Evolutionary conservation across 2,888 invertebrate species (phyloP).

Genomic region (Rhorus exstirpatorius): DNA sequence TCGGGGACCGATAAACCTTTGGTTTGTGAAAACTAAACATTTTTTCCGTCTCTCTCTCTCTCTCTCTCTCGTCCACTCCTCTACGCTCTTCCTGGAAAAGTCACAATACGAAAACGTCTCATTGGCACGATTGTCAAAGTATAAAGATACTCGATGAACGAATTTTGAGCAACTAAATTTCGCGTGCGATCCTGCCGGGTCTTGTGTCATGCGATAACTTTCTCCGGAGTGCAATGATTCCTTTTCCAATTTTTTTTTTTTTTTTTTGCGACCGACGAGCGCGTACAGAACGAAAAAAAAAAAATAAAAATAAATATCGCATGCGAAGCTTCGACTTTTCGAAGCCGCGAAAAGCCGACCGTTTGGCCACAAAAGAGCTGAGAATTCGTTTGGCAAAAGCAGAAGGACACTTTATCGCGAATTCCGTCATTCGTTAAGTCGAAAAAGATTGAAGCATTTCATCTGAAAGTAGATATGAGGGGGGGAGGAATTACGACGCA

Average conservation of each 20-base stretch:
- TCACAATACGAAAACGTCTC: not conserved
- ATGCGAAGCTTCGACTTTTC: no score
- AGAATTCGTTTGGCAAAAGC: no score
- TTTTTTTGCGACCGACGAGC: no score
- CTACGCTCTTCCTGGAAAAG: not conserved
- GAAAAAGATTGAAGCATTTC: no score
- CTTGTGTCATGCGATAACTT: conserved; percentile 52
- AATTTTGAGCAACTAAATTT: conserved; percentile 55
- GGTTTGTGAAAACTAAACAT: conserved; percentile 96
- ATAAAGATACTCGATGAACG: conserved; percentile 10
- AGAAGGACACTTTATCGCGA: no score
- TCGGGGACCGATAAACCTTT: conserved; percentile 93
- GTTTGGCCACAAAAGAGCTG: no score
- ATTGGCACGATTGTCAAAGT: conserved; percentile 35
- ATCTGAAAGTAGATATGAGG: no score
- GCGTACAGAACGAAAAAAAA: not conserved
- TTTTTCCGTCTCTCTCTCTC: conserved; percentile 15
- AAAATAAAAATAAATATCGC: conserved; percentile 18
- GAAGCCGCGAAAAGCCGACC: no score
- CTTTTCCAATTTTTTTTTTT: conserved; percentile 6
- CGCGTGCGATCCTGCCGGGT: conserved; percentile 1
- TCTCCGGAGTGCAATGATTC: conserved; percentile 47
- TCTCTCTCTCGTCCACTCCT: no score
- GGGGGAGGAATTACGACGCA: no score
- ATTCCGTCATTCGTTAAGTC: no score